Evolutionary conservation across 2,113 vertebrate genomes (phyloP).

Genomic region (Centrocercus urophasianus): DNA sequence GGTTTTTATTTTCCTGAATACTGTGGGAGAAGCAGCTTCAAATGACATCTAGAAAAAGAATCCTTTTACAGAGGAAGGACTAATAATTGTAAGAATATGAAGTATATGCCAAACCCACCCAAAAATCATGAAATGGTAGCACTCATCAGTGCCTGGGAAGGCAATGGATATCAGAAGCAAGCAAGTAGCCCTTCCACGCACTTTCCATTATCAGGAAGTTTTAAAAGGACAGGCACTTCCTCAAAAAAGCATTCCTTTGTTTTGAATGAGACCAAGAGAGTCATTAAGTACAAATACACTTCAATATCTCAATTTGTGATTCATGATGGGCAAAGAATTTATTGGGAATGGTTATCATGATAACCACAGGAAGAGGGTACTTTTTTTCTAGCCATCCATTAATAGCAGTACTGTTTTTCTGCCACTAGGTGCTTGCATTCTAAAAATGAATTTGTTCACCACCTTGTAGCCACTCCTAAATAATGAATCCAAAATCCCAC

Average conservation of each 20-base stretch:
- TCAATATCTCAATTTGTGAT: neutral
- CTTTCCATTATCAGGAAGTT: neutral
- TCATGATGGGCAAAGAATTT: neutral
- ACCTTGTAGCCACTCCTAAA: neutral
- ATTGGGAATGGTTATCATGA: neutral
- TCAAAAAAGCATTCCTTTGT: neutral
- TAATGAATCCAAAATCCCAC: neutral
- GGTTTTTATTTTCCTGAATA: neutral
- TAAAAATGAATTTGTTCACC: neutral
- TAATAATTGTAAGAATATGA: neutral
- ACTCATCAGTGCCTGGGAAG: neutral
- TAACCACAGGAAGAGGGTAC: neutral
- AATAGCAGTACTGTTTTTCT: neutral
- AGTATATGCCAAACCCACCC: neutral
- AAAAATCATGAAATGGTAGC: neutral
- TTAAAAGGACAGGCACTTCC: neutral
- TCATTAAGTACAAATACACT: neutral
- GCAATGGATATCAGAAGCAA: neutral
- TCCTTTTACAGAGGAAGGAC: neutral
- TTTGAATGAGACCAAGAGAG: neutral
- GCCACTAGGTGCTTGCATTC: neutral
- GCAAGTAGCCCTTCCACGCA: neutral
- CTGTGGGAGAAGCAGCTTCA: neutral
- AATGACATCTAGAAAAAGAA: neutral
- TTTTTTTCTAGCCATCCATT: neutral